These are phyloP conservation scores for Ptychoptera albimana DNA, from an alignment of 2,888 invertebrate species.

Conservation along the genomic window DNA sequence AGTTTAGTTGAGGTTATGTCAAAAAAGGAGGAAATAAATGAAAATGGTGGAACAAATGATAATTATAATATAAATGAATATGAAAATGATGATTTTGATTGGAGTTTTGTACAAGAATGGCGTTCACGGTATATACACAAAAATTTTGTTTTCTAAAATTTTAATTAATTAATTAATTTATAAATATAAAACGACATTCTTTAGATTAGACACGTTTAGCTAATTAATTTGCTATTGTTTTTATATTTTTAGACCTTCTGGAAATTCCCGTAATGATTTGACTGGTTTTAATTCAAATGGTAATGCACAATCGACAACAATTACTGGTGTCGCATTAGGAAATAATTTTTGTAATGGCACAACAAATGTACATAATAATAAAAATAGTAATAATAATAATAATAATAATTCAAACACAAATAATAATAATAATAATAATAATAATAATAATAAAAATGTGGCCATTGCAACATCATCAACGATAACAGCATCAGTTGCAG, in stretches of 20 bases:
- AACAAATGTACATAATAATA: slow-evolving; percentile 6
- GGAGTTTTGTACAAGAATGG: slow-evolving; percentile 63
- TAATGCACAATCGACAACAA: background rate
- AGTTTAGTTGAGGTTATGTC: slow-evolving; percentile 39
- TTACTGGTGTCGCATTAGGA: too few species aligned
- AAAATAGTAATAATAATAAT: slow-evolving; percentile 8
- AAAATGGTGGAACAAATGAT: slow-evolving; percentile 9
- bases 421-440: too few species aligned
- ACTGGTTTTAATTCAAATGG: slow-evolving; percentile 19
- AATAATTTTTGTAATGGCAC: too few species aligned
- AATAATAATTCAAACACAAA: too few species aligned
- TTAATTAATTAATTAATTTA: too few species aligned
- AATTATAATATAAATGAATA: slow-evolving; percentile 14
- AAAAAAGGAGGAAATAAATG: slow-evolving; percentile 19
- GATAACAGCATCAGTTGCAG: background rate
- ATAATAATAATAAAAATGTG: background rate
- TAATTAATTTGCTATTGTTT: slow-evolving; percentile 2
- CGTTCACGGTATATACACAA: slow-evolving; percentile 46
- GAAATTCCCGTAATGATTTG: slow-evolving; percentile 31
- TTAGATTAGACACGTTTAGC: background rate
- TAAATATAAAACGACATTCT: background rate
- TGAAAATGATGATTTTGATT: slow-evolving; percentile 41
- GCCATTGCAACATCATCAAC: slow-evolving; percentile 2
- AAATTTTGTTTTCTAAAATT: too few species aligned
- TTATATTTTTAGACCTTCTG: slow-evolving; percentile 31